Evolutionary conservation across 2,113 vertebrate species (phyloP).

Genomic region (Thunnus thynnus): DNA sequence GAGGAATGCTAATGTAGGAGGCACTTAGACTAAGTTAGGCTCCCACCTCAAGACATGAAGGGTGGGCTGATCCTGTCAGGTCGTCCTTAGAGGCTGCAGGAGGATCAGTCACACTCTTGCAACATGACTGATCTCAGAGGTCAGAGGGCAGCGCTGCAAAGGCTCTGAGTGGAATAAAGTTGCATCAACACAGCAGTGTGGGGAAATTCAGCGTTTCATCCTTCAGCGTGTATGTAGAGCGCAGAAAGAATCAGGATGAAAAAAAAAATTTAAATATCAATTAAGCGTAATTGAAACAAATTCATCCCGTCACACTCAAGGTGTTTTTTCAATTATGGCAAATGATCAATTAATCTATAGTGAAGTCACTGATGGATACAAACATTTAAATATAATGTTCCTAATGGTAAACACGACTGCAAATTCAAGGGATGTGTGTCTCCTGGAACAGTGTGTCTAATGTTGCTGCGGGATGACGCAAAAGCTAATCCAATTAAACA

Average conservation of each 20-base stretch:
- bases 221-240: not conserved
- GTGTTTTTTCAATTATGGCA: constrained; percentile 50
- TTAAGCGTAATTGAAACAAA: constrained; percentile 45
- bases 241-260: not conserved
- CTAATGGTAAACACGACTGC: constrained; percentile 25
- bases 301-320: constrained; percentile 19
- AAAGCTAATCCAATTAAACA: constrained; percentile 23
- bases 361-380: constrained; percentile 25
- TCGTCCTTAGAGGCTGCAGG: constrained; percentile 21
- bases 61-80: constrained; percentile 44
- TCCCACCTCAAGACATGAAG: constrained; percentile 47
- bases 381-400: constrained; percentile 6
- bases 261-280: constrained; percentile 41
- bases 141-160: constrained; percentile 51
- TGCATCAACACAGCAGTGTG: constrained; percentile 7
- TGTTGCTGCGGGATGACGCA: not conserved
- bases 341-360: constrained; percentile 50
- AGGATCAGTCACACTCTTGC: constrained; percentile 55
- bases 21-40: constrained; percentile 26
- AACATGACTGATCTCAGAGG: constrained; percentile 52
- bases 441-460: not conserved
- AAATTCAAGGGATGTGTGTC: not conserved
- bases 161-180: constrained; percentile 41
- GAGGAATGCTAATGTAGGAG: constrained; percentile 49
- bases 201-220: constrained; percentile 27